A percentile compares a stretch with the other conserved stretches of the same genome.
Evolutionary conservation across 2,888 invertebrate species (phyloP).

Genomic region (Alviniconcha strummeri): DNA sequence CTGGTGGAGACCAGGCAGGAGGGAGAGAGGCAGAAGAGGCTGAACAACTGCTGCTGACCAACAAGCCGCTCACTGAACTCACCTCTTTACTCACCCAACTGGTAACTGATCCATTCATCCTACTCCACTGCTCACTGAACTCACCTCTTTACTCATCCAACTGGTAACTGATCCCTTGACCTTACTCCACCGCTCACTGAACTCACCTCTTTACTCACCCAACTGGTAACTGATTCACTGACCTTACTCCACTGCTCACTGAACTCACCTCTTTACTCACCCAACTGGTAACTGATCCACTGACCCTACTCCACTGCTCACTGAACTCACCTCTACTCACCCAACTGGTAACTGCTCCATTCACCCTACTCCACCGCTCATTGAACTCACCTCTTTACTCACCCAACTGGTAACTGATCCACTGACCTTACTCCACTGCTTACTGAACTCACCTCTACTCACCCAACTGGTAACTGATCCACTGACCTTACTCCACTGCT

Average conservation of each 20-base stretch:
- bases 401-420: constrained; percentile 71
- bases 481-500: no score
- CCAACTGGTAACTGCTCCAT: constrained; percentile 57
- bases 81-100: constrained; percentile 67
- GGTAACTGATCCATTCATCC: constrained; percentile 44
- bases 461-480: no score
- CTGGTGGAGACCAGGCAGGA: constrained; percentile 57
- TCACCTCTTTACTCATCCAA: neutral
- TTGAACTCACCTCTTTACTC: constrained; percentile 66
- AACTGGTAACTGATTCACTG: constrained; percentile 53
- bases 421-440: no score
- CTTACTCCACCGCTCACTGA: constrained; percentile 61
- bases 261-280: no score
- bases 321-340: constrained; percentile 69
- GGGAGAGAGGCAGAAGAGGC: constrained; percentile 69
- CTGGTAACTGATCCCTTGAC: no score
- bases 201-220: constrained; percentile 65
- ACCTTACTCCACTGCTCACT: no score
- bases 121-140: no score
- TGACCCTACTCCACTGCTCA: constrained; percentile 50
- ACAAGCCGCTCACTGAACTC: constrained; percentile 70
- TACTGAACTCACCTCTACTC: no score
- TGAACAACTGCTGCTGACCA: constrained; percentile 67
- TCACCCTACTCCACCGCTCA: constrained; percentile 48
- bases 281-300: no score